A percentile compares a stretch with the other conserved stretches of the same genome.
phyloP scores from a whole-genome alignment of 1,140 invertebrate species.

The Thrips palmi region DNA sequence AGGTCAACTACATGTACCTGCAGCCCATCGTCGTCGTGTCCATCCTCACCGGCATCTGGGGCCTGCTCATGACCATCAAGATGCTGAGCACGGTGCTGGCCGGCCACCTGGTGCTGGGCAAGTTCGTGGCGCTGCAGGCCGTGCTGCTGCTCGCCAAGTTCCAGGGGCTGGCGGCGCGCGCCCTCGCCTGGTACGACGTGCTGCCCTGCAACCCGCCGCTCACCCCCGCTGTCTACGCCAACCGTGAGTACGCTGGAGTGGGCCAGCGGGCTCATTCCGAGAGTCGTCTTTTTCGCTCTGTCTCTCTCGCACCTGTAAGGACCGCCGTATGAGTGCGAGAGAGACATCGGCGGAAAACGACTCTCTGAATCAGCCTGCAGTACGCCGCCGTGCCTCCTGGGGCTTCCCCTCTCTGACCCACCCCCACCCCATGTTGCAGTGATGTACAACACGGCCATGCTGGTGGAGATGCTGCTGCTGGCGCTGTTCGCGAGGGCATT shows the following conservation, averaged over 20 bases:
- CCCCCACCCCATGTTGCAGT: too few relatives aligned
- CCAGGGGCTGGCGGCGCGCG: slow-evolving; percentile 17
- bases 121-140: slow-evolving; percentile 20
- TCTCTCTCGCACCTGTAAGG: too few relatives aligned
- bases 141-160: slow-evolving; percentile 20
- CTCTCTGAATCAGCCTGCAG: too few relatives aligned
- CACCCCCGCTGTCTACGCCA: slow-evolving; percentile 26
- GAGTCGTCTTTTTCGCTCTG: too few relatives aligned
- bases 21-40: slow-evolving; percentile 35
- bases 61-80: slow-evolving; percentile 34
- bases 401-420: neutral
- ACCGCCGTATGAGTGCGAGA: too few relatives aligned
- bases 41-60: slow-evolving; percentile 40
- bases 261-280: too few relatives aligned
- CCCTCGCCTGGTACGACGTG: slow-evolving; percentile 13
- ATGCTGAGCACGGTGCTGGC: slow-evolving; percentile 25
- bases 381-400: neutral
- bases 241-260: slow-evolving; percentile 26
- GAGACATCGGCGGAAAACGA: too few relatives aligned
- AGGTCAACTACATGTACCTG: slow-evolving; percentile 34
- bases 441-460: slow-evolving; percentile 34
- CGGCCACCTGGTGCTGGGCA: slow-evolving; percentile 18
- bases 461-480: slow-evolving; percentile 37
- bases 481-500: slow-evolving; percentile 30
- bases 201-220: slow-evolving; percentile 21